Evolutionary conservation across 1,140 invertebrate species (phyloP).

Genomic region (Temnothorax nylanderi): DNA sequence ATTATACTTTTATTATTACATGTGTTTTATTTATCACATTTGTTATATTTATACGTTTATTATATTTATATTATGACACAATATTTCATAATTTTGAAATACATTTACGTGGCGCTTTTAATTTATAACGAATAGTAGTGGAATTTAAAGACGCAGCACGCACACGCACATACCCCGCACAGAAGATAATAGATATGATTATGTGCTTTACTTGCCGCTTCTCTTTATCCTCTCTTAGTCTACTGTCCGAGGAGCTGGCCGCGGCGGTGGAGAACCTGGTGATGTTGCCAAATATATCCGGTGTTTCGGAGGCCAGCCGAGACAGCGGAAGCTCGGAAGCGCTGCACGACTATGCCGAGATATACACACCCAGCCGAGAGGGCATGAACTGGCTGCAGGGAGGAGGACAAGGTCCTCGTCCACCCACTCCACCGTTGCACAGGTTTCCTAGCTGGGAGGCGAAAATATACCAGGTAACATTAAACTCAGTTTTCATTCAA

Average conservation of each 20-base stretch:
- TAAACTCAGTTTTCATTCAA: neutral
- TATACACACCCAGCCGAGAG: constrained; percentile 96
- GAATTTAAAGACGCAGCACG: constrained; percentile 17
- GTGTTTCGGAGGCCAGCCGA: constrained; percentile 78
- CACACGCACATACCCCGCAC: neutral
- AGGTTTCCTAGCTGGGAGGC: constrained; percentile 97
- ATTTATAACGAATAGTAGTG: neutral
- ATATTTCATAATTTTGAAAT: neutral
- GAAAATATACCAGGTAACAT: constrained; percentile 93
- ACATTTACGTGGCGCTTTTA: neutral
- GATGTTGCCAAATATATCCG: constrained; percentile 81
- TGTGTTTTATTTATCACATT: constrained; percentile 7
- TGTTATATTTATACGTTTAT: constrained; percentile 10
- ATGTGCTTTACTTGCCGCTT: constrained; percentile 66
- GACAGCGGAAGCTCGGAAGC: constrained; percentile 87
- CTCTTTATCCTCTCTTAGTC: constrained; percentile 69
- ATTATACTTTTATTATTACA: constrained; percentile 6
- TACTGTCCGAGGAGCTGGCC: constrained; percentile 83
- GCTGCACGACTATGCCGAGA: constrained; percentile 96
- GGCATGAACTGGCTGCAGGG: constrained; percentile 80
- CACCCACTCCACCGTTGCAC: constrained; percentile 96
- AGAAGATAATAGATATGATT: constrained; percentile 46
- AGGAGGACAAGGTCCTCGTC: constrained; percentile 84
- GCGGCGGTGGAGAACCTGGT: constrained; percentile 84
- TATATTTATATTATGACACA: neutral